Evolutionary conservation across 2,113 vertebrate genomes (phyloP), one percentile per base, ranked within the genome.

Genomic region (Muntiacus reevesi): DNA sequence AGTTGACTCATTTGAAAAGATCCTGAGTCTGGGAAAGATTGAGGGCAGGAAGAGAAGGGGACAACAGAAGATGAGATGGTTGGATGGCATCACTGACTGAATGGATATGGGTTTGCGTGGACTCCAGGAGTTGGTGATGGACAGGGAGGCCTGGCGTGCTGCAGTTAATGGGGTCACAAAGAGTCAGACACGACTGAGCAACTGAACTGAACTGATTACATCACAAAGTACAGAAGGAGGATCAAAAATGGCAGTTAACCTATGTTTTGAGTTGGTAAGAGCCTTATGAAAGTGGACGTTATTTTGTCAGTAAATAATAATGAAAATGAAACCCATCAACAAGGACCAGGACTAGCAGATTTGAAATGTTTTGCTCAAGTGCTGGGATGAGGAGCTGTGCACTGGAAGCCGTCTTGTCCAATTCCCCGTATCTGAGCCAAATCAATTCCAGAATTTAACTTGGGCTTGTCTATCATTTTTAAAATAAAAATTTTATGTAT

Each of bases 291-390:
- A 87, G 21, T 33, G 40, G 45, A 54, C 16, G 59, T 88, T 82
- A 87, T 85, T 90, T 89, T 71, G 33, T 43, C 25, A 85, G 36
- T 89, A 97, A 94, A 55, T 88, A 28, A 93, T 59, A 90, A 91
- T 88, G 19, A 89, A 85, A 91, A 94, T 83, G 71, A 88, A 96
- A 91, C 28, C 5, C 30, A 14, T 33, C 57, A 62, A 1, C 10
- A 82, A 76, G 30, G 17, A 52, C 16, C 21, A 43, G 3, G 33
- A 33, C 57, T n/a, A 89, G 79, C 30, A 60, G 57, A n/a, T 95
- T 28, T 81, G 30, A 87, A 84, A 86, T 62, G 36, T 78, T 93
- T 74, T 74, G 2, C 60, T 84, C 43, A 76, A 82, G 47, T 12
- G n/a, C 27, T 62, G 52, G 52, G 50, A 47, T 27, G 50, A 92